Base-by-base conservation (phyloP, 2,113 vertebrate species). In the Strix aluco region DNA sequence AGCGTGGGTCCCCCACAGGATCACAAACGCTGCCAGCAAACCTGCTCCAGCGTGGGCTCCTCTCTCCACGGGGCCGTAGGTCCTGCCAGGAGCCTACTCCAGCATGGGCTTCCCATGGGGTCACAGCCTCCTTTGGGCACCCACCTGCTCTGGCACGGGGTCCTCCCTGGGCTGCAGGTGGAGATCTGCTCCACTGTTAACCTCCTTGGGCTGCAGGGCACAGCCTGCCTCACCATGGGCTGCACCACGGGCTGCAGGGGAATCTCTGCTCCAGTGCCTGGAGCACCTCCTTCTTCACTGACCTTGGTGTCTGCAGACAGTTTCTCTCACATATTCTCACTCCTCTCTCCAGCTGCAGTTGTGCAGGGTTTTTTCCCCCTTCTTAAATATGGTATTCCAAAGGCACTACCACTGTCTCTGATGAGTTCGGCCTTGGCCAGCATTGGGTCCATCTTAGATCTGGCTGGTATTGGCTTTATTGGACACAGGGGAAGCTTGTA, bases 51-150 rank as follows among this genome's bases (percentile, higher is more conserved):
- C 13, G 13, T n/a, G 44, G 9, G 13, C 46, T 26, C 11, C 38
- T 27, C 36, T 2, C 34, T 27, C 34, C 2, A 3, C 10, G 13
- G 29, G 19, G 11, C 54, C 52, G 40, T 59, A 59, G 22, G 5
- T 36, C 20, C 30, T 36, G 27, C 23, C 34, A 47, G 52, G 4
- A 49, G 13, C 30, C 73, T 85, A 32, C 54, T 40, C 34, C 67
- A 47, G 7, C 0, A 0, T 27, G 62, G n/a, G 14, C 70, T 70
- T 38, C 62, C 42, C 32, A 12, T 3, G 27, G 38, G 38, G 14
- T 61, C 38, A 67, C 34, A 46, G 19, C 20, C 69, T 54, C 1
- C 29, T 66, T 40, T 12, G 30, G 74, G 44, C 14, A 5, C 18
- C 25, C 44, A 1, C 20, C 40, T 32, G 47, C 15, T 49, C 47